Base-by-base conservation (phyloP, 2,113 vertebrate genomes). In the Calyptommatus sinebrachiatus region DNA sequence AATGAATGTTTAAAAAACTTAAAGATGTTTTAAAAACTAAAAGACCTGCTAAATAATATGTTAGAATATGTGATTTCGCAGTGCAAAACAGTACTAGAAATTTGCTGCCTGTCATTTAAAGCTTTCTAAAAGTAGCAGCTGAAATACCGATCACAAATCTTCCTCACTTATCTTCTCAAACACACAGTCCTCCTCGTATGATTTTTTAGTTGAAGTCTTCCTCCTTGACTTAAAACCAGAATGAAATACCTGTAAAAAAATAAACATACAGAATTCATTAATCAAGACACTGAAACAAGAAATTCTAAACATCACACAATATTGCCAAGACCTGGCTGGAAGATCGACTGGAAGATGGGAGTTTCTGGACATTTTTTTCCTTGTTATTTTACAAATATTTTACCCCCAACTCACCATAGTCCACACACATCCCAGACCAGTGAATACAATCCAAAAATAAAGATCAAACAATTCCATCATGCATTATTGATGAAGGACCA, bases 121-220 rank as follows among this genome's bases (percentile, higher is more conserved):
- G 29, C 26, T 2, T 31, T 5, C 53, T 24, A 28, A 31, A 31
- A 63, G 21, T 2, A 61, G n/a, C 20, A 50, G 10, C 45, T 63
- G 70, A 46, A 71, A 60, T 20, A 7, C 29, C 4, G 41, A 26
- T 81, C 79, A 81, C 79, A 81, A 62, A 28, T 81, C 79, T 61
- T 81, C 79, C 70, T 81, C 79, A 18, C 72, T 70, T 70, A 81
- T 81, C 35, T 81, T 76, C n/a, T 81, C 79, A 81, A 81, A 81
- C 41, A 81, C 79, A 31, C 72, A 81, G 22, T 62, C 79, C 3
- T 76, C 79, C 5, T 76, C 72, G 45, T 46, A 62, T 62, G 79
- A 46, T 70, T n/a, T 76, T 31, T 53, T 68, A 29, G 29, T 35
- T 1, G 53, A 14, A 1, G 31, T 9, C 35, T 22, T 70, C 70